Evolutionary conservation across 2,888 invertebrate genomes (phyloP).

Genomic region (Rugalucina vietnamica): DNA sequence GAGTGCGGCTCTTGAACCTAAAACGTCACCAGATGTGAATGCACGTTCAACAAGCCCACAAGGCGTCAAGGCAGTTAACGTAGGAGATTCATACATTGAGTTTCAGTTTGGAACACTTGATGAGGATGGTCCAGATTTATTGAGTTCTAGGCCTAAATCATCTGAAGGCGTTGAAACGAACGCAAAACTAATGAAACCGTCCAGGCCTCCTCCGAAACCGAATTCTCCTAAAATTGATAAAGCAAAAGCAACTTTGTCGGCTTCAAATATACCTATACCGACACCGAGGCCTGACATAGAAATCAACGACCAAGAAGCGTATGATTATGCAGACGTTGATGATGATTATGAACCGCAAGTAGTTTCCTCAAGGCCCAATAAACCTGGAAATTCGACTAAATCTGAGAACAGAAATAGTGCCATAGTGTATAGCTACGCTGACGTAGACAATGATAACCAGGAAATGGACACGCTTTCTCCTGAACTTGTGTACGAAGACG

Average conservation of each 20-base stretch:
- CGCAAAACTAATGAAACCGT: slow-evolving; percentile 20
- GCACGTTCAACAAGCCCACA: neutral
- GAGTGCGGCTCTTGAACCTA: neutral
- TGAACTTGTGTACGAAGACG: slow-evolving; percentile 40
- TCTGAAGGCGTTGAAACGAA: neutral
- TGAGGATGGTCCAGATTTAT: slow-evolving; percentile 25
- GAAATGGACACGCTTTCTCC: neutral
- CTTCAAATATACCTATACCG: neutral
- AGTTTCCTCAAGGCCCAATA: neutral
- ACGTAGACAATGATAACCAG: slow-evolving; percentile 15
- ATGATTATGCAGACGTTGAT: slow-evolving; percentile 30
- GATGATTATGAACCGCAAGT: neutral
- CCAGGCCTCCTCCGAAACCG: slow-evolving; percentile 28
- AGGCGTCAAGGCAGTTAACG: slow-evolving; percentile 35
- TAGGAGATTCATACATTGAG: slow-evolving; percentile 50
- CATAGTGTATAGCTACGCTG: slow-evolving; percentile 42
- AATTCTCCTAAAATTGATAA: neutral
- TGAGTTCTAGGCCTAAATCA: slow-evolving; percentile 8
- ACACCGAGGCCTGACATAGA: neutral
- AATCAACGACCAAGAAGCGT: neutral
- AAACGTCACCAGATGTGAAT: neutral
- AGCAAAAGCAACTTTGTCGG: neutral
- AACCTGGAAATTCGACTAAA: too few species aligned
- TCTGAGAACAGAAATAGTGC: neutral
- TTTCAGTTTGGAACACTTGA: slow-evolving; percentile 32